phyloP scores from a whole-genome alignment of 2,888 invertebrate genomes.

The Caprella mutica region DNA sequence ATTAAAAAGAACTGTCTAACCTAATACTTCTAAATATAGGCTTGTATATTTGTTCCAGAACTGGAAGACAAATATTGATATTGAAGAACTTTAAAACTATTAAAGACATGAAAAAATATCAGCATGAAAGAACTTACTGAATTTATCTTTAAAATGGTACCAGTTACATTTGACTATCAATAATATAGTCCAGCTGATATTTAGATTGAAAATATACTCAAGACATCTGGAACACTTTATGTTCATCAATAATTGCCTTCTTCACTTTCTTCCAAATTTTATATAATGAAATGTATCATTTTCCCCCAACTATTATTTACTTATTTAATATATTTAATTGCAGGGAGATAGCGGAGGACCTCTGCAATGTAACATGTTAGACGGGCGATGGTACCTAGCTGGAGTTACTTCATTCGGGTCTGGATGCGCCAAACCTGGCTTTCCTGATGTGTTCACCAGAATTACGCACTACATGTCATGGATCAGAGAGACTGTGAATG shows the following conservation, averaged over 20 bases:
- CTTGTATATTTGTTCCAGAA: no score
- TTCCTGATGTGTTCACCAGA: slow-evolving; percentile 76
- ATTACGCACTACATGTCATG: slow-evolving; percentile 72
- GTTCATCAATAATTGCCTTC: not conserved
- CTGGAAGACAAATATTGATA: no score
- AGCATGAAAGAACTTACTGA: no score
- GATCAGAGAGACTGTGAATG: slow-evolving; percentile 48
- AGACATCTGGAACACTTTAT: no score
- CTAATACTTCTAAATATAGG: no score
- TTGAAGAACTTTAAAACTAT: no score
- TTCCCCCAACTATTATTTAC: not conserved
- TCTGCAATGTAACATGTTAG: slow-evolving; percentile 63
- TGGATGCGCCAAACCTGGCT: slow-evolving; percentile 76
- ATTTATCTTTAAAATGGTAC: no score
- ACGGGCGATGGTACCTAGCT: slow-evolving; percentile 75
- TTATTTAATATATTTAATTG: slow-evolving; percentile 32
- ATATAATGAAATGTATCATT: not conserved
- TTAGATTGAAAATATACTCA: no score
- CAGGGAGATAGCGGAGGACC: slow-evolving; percentile 87
- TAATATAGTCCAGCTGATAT: no score
- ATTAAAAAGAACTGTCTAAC: not conserved
- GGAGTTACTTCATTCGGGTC: slow-evolving; percentile 87
- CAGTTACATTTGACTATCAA: no score
- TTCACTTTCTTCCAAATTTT: not conserved
- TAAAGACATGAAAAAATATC: no score